Evolutionary conservation across 2,888 invertebrate genomes (phyloP), one percentile per base, ranked within the genome.

Genomic region (Chloroclystis v-ata): DNA sequence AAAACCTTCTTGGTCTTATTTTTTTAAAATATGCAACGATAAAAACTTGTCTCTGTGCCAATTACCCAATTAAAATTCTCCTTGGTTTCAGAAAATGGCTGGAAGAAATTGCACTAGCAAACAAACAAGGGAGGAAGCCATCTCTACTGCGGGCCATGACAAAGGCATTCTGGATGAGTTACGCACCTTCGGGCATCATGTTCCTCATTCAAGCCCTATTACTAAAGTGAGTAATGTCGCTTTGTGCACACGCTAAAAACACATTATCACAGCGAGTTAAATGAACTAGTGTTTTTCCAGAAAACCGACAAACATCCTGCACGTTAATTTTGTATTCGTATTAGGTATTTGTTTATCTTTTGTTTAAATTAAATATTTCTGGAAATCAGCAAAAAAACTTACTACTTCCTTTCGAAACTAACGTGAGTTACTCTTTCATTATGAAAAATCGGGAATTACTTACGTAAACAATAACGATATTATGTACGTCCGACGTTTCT

Each of bases 131-230:
- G 8, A 85, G 89, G 58, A 89, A 89, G 59, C 92, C 94, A 3
- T 90, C 90, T 14, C 82, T 94, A 8, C 83, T 92, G 20, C 90
- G 89, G 52, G 92, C 92, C 8, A 86, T 94, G 67, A 84, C 91
- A 49, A 89, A 89, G 53, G 90, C 93, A 20, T 94, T 93, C 75
- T 91, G 92, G 90, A 89, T 90, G 62, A 91, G 92, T 62, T 92
- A 92, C 62, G 82, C 91, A 43, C 79, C 92, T 57, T 93, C 92
- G 67, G 87, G 92, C 42, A 60, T 92, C 51, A 87, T 92, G 73
- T 87, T 90, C 52, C 67, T 92, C n/a, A 84, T 90, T 67, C 89
- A 90, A 68, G 78, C 90, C 28, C 76, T 88, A 16, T 51, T 90
- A 43, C 84, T 86, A 55, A 88, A 85, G 88, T 85, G 66, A 83